Evolutionary conservation across 2,888 invertebrate species (phyloP), one percentile per base, ranked within the genome.

Genomic region (Cynaeus angustus): DNA sequence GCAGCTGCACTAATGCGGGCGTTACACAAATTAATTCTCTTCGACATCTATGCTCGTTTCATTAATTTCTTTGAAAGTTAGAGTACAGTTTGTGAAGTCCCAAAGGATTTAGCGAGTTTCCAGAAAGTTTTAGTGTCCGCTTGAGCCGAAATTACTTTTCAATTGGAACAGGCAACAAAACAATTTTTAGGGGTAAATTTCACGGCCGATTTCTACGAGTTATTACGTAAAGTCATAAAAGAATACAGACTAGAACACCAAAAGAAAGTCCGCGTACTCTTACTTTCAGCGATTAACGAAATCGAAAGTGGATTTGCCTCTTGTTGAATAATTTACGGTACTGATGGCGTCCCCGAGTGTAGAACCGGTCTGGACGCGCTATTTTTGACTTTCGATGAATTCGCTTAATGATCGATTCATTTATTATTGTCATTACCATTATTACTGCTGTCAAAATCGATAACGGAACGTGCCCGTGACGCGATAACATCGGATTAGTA

Each of bases 291-390:
- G 73, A 72, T 71, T 75, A 73, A 71, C 73, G 75, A 78, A 76
- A 78, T 72, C 76, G 78, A 78, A 78, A 78, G 78, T 77, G 76
- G 77, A 74, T 72, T 71, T 71, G 65, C 75, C 70, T 75, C 74
- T 75, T 69, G 71, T 66, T 68, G 68, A 68, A 68, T 66, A 71
- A 71, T 68, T 70, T 68, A 61, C 66, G 52, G 66, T 66, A 72
- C 62, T 33, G 58, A 67, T 61, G 67, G 52, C 33, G 53, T 61
- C 48, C 61, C 37, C 16, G 50, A 50, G 52, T 28, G 21, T 61
- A 48, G 30, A 64, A 64, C 64, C 64, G 64, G 64, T 53, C 41
- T 41, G 41, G 41, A 41, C 12, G 2, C 33, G 33, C 33, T 41
- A 16, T 41, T 46, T 16, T 33, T 28, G 30, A 52, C 13, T 52